Base-by-base conservation (phyloP, 2,797 vertebrate species). In the Sternotherus odoratus region DNA sequence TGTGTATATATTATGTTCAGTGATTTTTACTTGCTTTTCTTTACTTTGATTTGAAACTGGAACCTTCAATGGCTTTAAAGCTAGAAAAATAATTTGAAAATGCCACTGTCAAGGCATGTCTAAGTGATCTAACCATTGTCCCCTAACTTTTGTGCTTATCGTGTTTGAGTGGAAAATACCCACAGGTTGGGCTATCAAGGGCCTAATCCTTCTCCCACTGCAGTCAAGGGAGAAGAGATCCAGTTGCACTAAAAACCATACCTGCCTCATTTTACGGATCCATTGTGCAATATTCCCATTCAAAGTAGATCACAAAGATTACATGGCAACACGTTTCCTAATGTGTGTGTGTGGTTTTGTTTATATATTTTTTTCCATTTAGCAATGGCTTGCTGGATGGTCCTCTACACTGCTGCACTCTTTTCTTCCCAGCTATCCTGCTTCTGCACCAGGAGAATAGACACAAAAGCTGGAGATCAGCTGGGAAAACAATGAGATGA, bases 21-120 rank as follows among this genome's bases (percentile, higher is more conserved):
- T n/a, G 91, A 82, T 95, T 33, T 91, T 75, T 92, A 91, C 94
- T 97, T 94, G 92, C 91, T 96, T 94, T 94, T 83, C 79, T 95
- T 87, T 88, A 95, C 49, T 53, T 96, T 89, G 63, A 7, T 57
- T 83, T 86, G 46, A 92, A 94, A 91, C 30, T 94, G 75, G 82
- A 87, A 96, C 91, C 19, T 33, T 91, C 39, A 91, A 79, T 93
- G 17, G 66, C 78, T 88, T 94, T 90, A 78, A 88, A 91, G 46
- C 49, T 94, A 95, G 94, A 92, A 80, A 95, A 95, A 96, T 94
- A 90, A 96, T 43, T 90, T 75, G 19, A 79, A 95, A 91, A 91
- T 83, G 77, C 10, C 54, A 91, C 60, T 82, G 83, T 77, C 69
- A 83, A 49, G 54, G 93, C 82, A 81, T 24, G 51, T 24, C 51